Base-by-base conservation (phyloP, 2,888 invertebrate species). In the Drosophila fulvimacula region DNA sequence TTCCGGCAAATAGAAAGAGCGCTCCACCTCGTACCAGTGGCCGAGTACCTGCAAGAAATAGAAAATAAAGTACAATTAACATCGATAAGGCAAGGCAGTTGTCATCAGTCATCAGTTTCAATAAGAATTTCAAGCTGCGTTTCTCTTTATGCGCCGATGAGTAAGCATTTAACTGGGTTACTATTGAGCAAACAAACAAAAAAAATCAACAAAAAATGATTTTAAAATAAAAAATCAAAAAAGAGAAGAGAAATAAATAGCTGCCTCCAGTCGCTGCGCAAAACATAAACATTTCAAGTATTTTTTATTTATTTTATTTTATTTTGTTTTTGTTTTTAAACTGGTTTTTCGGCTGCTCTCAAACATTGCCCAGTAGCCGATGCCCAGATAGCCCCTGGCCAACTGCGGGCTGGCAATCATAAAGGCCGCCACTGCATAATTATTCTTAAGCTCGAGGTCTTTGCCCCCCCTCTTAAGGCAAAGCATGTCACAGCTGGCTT, bases 1-100 rank as follows among this genome's bases (percentile, higher is more conserved):
- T 93, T 96, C 96, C 87, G 96, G 94, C 69, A 96, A 91, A 91
- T 96, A 96, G 92, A 96, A 96, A 0, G 96, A 95, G 48, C 96
- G 93, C 91, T 96, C 96, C 62, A 96, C 95, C 92, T 96, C 96
- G 89, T 94, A 96, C 96, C 96, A 96, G 73, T 94, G 93, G 91
- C 96, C 95, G 94, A 96, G 90, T 56, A 93, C 92, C 92, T 92
- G 17, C 85, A 77, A 30, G 36, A 11, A 42, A 53, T 19, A 38
- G 36, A 52, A 52, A 38, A 36, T 5, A 51, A 13, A 52, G 42
- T 56, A 17, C 9, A 10, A 51, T 17, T 44, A 49, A 41, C 3
- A 17, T 59, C 38, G 51, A 56, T 41, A 52, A 63, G 38, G 2
- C 19, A 52, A 63, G 38, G 2, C 19, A 19, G 17, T 3, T n/a